Conservation (phyloP, 2,888 invertebrate species). For the Hylaea fasciaria region DNA sequence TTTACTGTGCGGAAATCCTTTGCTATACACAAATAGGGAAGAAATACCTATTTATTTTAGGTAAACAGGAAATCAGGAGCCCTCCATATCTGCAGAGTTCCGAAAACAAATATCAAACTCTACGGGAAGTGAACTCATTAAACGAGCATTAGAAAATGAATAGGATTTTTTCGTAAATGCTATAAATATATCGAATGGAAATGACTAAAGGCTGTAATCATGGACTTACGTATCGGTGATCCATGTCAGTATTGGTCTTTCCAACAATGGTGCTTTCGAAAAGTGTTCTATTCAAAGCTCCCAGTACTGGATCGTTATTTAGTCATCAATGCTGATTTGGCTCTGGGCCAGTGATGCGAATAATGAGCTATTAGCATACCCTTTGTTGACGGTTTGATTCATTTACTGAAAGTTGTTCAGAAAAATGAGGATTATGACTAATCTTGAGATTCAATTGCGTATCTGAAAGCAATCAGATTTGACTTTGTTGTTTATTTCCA, state of each 20-base stretch:
- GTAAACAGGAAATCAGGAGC: constrained; percentile 26
- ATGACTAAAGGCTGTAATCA: too few species aligned
- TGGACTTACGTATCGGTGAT: background rate
- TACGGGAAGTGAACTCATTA: background rate
- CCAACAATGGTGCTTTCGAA: background rate
- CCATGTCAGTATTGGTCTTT: background rate
- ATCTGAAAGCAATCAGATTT: constrained; percentile 23
- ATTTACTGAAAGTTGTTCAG: constrained; percentile 48
- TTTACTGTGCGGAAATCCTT: constrained; percentile 31
- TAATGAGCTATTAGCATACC: constrained; percentile 68
- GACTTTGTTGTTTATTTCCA: background rate
- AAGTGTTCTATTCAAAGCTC: constrained; percentile 11
- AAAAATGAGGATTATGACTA: constrained; percentile 33
- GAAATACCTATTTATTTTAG: constrained; percentile 16
- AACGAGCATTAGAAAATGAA: background rate
- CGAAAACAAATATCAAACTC: constrained; percentile 9
- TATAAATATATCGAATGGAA: too few species aligned
- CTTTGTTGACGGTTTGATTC: constrained; percentile 58
- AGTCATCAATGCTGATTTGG: constrained; percentile 34
- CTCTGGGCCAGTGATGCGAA: constrained; percentile 55
- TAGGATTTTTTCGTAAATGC: background rate
- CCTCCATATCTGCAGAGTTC: constrained; percentile 4
- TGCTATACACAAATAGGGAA: constrained; percentile 24
- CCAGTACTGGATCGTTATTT: constrained; percentile 20
- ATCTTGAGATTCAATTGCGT: constrained; percentile 26